Percentiles rank a stretch among this genome's conserved stretches.
These are phyloP conservation scores for Ciona savignyi DNA, from an alignment of 23 tunicate species.

Conservation along the genomic window DNA sequence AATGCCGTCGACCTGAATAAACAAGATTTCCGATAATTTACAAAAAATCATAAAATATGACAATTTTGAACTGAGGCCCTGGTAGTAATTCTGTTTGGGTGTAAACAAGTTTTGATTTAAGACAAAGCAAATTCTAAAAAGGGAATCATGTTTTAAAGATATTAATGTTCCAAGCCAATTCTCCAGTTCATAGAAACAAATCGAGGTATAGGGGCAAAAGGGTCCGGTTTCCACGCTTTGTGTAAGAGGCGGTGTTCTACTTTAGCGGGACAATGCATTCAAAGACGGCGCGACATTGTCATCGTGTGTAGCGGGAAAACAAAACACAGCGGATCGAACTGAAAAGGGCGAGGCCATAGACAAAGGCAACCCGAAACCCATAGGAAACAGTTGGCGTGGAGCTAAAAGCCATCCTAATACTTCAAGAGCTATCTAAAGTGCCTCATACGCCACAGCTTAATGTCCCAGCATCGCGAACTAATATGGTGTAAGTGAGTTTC, in stretches of 20 bases:
- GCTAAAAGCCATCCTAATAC: not conserved
- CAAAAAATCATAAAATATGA: too few relatives aligned
- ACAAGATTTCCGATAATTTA: too few relatives aligned
- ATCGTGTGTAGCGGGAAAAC: not conserved
- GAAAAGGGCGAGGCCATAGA: not conserved
- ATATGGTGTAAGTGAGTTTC: too few relatives aligned
- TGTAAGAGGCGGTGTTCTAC: not conserved
- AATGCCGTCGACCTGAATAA: conserved; percentile 60
- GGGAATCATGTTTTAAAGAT: too few relatives aligned
- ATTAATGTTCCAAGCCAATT: not conserved
- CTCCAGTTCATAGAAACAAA: not conserved
- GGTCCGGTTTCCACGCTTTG: not conserved
- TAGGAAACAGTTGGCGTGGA: not conserved
- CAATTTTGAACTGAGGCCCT: too few relatives aligned
- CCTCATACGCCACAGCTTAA: not conserved
- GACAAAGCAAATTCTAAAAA: too few relatives aligned
- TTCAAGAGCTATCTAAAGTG: not conserved
- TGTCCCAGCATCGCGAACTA: not conserved
- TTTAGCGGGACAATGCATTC: not conserved
- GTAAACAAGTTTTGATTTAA: too few relatives aligned
- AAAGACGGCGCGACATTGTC: not conserved
- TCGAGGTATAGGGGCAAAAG: not conserved
- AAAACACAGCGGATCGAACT: not conserved
- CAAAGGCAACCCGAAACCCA: not conserved
- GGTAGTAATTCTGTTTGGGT: too few relatives aligned